Conservation (phyloP, 2,888 invertebrate species). For the Muschampia plurimacula region DNA sequence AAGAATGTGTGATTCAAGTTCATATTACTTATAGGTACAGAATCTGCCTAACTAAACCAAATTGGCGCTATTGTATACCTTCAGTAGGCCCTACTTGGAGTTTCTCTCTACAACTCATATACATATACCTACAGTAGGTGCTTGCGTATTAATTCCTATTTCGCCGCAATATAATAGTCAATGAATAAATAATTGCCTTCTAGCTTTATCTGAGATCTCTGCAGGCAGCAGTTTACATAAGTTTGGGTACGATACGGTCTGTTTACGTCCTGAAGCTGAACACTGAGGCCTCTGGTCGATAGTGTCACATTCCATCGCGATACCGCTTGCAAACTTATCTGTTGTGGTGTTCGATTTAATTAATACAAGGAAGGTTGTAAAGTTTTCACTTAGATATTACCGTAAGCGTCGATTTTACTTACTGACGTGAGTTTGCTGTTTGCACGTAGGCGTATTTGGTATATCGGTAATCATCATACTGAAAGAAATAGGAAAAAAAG, state of each 20-base stretch:
- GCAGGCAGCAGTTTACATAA: slow-evolving; percentile 21
- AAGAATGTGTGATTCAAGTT: no score
- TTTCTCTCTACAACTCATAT: no score
- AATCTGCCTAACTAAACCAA: no score
- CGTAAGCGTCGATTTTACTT: slow-evolving; percentile 4
- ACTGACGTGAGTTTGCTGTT: background rate
- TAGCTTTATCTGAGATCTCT: slow-evolving; percentile 11
- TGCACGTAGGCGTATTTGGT: background rate
- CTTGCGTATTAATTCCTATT: background rate
- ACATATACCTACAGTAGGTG: background rate
- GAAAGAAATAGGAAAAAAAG: no score
- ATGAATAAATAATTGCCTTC: slow-evolving; percentile 15
- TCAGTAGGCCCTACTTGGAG: no score
- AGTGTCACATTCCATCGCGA: slow-evolving; percentile 21
- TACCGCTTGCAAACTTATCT: slow-evolving; percentile 19
- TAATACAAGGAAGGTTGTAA: slow-evolving; percentile 8
- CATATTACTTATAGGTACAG: no score
- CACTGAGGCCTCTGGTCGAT: slow-evolving; percentile 12
- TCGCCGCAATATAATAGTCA: slow-evolving; percentile 5
- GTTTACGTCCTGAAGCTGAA: slow-evolving; percentile 22
- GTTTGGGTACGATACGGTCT: slow-evolving; percentile 22
- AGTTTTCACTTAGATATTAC: slow-evolving; percentile 7
- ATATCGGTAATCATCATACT: no score
- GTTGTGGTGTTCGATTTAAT: slow-evolving; percentile 15
- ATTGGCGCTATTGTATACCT: no score